Evolutionary conservation across 2,797 vertebrate genomes (phyloP).

Genomic region (Euthynnus affinis): DNA sequence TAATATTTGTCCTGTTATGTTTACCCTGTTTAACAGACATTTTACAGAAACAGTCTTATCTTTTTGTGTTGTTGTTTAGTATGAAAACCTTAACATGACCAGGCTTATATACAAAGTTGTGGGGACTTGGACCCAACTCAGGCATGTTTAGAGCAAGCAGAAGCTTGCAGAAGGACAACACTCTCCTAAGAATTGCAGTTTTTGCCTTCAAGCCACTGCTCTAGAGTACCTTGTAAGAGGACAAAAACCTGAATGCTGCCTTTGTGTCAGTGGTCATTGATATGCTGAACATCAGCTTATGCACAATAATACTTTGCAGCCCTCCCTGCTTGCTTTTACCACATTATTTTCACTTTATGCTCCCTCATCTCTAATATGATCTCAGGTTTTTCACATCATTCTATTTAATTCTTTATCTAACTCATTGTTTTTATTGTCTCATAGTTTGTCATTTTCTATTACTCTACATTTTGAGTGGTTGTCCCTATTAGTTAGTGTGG

Average conservation of each 20-base stretch:
- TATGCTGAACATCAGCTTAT: slow-evolving; percentile 15
- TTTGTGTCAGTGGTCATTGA: slow-evolving; percentile 28
- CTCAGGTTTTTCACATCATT: neutral
- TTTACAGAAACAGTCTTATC: neutral
- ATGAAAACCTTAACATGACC: neutral
- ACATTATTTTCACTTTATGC: neutral
- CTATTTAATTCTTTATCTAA: neutral
- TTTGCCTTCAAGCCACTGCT: neutral
- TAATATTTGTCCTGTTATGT: neutral
- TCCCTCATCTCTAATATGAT: neutral
- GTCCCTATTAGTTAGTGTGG: neutral
- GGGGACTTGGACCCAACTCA: too few species aligned
- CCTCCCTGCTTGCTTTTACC: neutral
- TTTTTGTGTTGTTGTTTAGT: neutral
- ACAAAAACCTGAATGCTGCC: neutral
- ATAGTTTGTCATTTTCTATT: neutral
- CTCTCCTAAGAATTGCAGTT: neutral
- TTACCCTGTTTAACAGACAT: neutral
- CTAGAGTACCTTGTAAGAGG: neutral
- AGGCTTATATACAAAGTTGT: neutral
- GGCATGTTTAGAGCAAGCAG: neutral
- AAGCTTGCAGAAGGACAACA: neutral
- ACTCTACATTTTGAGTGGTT: neutral
- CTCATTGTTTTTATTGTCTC: neutral
- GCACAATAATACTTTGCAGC: neutral